A percentile compares a stretch with the other conserved stretches of the same genome.
These are phyloP conservation scores for Timandra comae DNA, from an alignment of 2,888 invertebrate genomes.

Conservation along the genomic window DNA sequence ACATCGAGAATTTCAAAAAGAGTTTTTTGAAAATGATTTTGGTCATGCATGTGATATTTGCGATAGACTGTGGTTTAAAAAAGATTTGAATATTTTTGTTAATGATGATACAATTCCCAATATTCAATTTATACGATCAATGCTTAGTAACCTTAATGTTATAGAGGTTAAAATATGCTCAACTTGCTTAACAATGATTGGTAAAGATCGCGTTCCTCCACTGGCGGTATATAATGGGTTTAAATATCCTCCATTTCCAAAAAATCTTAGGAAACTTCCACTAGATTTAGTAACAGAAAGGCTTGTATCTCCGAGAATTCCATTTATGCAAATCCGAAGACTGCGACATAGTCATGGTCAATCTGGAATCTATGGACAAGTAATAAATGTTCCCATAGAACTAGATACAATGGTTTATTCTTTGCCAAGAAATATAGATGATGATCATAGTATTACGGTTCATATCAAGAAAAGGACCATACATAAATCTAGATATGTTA, in stretches of 20 bases:
- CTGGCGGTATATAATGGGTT: conserved; percentile 17
- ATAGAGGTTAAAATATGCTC: conserved; percentile 15
- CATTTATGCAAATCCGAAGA: conserved; percentile 31
- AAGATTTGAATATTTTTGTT: conserved; percentile 14
- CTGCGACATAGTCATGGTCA: conserved; percentile 26
- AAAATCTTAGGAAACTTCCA: conserved; percentile 3
- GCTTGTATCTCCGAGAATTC: conserved; percentile 20
- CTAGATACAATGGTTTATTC: conserved; percentile 26
- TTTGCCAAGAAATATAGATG: conserved; percentile 27
- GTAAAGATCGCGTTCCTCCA: conserved; percentile 13
- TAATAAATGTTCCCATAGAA: conserved; percentile 30
- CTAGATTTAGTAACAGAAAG: conserved; percentile 16
- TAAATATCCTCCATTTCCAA: conserved; percentile 14
- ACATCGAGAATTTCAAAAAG: conserved; percentile 9
- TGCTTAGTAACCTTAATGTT: conserved; percentile 8
- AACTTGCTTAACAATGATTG: conserved; percentile 15
- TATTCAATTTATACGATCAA: conserved; percentile 16
- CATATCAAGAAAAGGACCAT: conserved; percentile 9
- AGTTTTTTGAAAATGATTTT: conserved; percentile 12
- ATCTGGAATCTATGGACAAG: conserved; percentile 26
- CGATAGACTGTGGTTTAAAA: conserved; percentile 22
- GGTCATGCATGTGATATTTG: conserved; percentile 21
- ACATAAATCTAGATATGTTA: conserved; percentile 7
- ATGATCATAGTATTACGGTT: conserved; percentile 17
- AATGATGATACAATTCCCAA: conserved; percentile 4